A percentile compares a stretch with the other conserved stretches of the same genome.
These are phyloP conservation scores for Meloidogyne floridensis DNA, from an alignment of 1,140 invertebrate genomes.

Conservation along the genomic window DNA sequence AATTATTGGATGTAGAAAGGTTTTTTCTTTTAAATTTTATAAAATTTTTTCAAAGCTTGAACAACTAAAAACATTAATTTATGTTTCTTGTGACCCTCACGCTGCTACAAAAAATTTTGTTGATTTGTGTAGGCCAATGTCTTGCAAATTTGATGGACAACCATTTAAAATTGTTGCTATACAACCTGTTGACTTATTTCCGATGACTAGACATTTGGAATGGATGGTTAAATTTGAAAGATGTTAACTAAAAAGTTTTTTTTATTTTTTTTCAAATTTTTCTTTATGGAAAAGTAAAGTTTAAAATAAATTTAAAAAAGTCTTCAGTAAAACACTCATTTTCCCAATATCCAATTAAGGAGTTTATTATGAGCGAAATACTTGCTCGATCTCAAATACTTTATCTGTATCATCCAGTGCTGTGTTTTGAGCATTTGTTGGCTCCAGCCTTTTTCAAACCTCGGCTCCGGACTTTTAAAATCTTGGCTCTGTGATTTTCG, in stretches of 20 bases:
- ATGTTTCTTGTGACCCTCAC: conserved; percentile 86
- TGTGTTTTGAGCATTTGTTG: too few species aligned
- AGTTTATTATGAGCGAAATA: too few species aligned
- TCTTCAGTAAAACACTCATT: too few species aligned
- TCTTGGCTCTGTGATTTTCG: too few species aligned
- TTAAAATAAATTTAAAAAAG: too few species aligned
- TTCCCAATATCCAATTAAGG: too few species aligned
- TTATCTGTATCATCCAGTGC: too few species aligned
- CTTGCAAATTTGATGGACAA: conserved; percentile 76
- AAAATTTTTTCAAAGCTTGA: conserved; percentile 67
- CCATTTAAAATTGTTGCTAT: conserved; percentile 55
- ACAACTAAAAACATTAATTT: conserved; percentile 80
- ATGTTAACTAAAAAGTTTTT: neutral
- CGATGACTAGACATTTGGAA: conserved; percentile 60
- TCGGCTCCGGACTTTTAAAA: too few species aligned
- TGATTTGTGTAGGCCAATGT: conserved; percentile 75
- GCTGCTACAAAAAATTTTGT: conserved; percentile 84
- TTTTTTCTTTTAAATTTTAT: conserved; percentile 24
- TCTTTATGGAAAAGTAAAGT: too few species aligned
- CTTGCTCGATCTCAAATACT: too few species aligned
- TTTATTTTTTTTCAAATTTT: too few species aligned
- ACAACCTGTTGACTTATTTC: conserved; percentile 64
- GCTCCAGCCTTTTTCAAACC: too few species aligned
- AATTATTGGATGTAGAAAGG: conserved; percentile 56
- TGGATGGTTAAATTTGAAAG: conserved; percentile 57